A percentile compares a stretch with the other conserved stretches of the same genome.
These are phyloP conservation scores for Calypte anna DNA, from an alignment of 2,113 vertebrate genomes.

Conservation along the genomic window DNA sequence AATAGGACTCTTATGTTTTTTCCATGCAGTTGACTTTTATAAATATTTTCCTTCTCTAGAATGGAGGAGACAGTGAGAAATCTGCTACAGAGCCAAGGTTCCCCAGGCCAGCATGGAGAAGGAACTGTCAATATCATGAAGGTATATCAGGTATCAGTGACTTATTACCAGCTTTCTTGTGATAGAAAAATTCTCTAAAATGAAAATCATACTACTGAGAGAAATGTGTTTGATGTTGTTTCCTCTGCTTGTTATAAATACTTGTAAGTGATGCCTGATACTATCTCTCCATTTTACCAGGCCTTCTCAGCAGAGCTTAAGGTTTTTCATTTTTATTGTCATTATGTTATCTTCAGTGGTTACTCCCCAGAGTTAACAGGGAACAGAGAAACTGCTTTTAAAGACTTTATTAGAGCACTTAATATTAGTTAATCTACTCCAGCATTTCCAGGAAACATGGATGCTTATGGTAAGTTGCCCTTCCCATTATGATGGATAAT, in stretches of 20 bases:
- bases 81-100: constrained; percentile 86
- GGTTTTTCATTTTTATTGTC: not conserved
- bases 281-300: not conserved
- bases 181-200: not conserved
- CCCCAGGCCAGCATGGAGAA: constrained; percentile 82
- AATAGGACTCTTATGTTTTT: not conserved
- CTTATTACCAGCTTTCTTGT: not conserved
- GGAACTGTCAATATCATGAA: constrained; percentile 85
- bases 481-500: not conserved
- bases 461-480: not conserved
- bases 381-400: not conserved
- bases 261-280: not conserved
- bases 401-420: not conserved
- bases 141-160: constrained; percentile 83
- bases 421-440: not conserved
- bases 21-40: constrained; percentile 8
- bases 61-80: constrained; percentile 93
- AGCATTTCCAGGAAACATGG: not conserved
- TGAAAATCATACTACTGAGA: not conserved
- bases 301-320: not conserved
- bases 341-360: not conserved
- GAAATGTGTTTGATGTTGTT: not conserved
- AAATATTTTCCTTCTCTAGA: constrained; percentile 76
- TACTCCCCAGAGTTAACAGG: not conserved
- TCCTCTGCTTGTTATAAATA: not conserved